Conservation (phyloP, 2,113 vertebrate species). For the Orthochromis malagaraziensis region DNA sequence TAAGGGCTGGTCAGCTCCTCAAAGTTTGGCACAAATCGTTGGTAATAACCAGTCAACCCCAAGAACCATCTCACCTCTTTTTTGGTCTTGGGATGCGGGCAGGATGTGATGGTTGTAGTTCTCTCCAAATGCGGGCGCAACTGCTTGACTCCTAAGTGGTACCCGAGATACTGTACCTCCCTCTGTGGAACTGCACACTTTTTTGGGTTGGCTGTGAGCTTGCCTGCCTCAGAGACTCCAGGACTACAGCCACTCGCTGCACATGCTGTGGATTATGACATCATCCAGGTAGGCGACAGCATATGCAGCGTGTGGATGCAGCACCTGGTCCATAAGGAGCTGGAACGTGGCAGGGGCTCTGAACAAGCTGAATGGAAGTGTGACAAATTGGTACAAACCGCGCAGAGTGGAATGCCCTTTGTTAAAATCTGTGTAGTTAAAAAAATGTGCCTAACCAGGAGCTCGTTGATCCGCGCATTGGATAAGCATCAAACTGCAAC, state of each 20-base stretch:
- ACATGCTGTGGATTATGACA: not conserved
- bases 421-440: not conserved
- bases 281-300: not conserved
- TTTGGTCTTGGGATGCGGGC: accelerated
- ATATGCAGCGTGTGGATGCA: not conserved
- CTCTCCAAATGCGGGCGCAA: accelerated
- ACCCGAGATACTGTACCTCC: not conserved
- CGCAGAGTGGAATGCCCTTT: accelerated
- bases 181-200: not conserved
- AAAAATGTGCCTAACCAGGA: not conserved
- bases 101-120: not conserved
- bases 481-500: not conserved
- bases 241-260: not conserved
- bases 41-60: not conserved
- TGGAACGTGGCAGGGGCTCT: not conserved
- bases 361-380: not conserved
- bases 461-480: accelerated
- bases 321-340: not conserved
- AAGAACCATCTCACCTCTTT: not conserved
- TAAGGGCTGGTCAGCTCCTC: not conserved
- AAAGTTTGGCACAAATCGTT: not conserved
- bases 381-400: not conserved
- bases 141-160: not conserved
- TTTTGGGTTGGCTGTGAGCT: accelerated
- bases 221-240: not conserved